phyloP scores from a whole-genome alignment of 2,113 vertebrate species.

The Chrysemys picta region DNA sequence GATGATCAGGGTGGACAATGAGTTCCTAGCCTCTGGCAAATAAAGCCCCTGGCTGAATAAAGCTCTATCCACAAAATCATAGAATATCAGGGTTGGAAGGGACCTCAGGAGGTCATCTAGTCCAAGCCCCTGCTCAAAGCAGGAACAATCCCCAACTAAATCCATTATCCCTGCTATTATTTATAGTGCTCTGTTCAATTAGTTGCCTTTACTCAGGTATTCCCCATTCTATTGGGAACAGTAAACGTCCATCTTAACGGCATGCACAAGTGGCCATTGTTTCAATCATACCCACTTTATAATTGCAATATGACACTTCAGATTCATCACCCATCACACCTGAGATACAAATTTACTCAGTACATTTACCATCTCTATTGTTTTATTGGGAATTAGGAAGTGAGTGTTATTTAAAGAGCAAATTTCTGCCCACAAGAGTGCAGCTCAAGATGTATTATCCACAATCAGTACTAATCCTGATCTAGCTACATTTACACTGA shows the following conservation, averaged over 20 bases:
- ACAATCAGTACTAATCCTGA: not conserved
- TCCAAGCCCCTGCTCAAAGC: no score
- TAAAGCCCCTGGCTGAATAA: conserved; percentile 14
- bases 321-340: not conserved
- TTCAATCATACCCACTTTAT: not conserved
- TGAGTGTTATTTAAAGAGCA: not conserved
- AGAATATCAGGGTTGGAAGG: no score
- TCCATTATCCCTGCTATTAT: conserved; percentile 34
- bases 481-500: not conserved
- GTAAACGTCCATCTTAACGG: not conserved
- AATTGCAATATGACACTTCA: not conserved
- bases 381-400: not conserved
- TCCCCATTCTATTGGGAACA: not conserved
- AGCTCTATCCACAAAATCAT: not conserved
- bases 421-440: not conserved
- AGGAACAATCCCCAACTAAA: no score
- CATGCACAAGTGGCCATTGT: not conserved
- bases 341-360: not conserved
- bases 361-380: not conserved
- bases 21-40: conserved; percentile 55
- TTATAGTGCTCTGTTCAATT: conserved; percentile 44
- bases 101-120: no score
- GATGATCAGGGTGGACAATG: not conserved
- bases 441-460: not conserved
- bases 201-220: conserved; percentile 32